Conservation (phyloP, 1,140 invertebrate genomes). For the Danaus melanippus region DNA sequence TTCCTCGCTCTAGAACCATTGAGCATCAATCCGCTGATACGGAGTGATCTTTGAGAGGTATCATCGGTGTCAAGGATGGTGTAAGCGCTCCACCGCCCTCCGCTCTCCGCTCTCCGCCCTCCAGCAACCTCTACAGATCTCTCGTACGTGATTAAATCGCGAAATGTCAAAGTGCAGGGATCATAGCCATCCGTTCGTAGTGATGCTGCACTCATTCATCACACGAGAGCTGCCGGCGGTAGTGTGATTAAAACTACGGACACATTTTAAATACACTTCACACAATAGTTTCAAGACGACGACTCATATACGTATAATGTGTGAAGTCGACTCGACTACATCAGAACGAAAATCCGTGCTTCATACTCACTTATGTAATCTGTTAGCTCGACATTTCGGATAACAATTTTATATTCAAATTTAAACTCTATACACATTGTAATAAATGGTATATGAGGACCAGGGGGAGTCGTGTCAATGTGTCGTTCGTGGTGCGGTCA, state of each 20-base stretch:
- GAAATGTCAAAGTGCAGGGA: slow-evolving; percentile 59
- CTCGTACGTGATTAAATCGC: slow-evolving; percentile 57
- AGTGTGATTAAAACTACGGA: too few relatives aligned
- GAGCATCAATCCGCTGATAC: slow-evolving; percentile 20
- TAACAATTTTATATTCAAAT: too few relatives aligned
- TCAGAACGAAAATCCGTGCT: too few relatives aligned
- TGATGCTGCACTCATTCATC: slow-evolving; percentile 23
- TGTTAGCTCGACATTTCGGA: too few relatives aligned
- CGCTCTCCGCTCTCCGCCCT: slow-evolving; percentile 24
- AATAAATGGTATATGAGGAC: background rate
- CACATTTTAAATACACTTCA: too few relatives aligned
- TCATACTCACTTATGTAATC: too few relatives aligned
- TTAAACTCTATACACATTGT: background rate
- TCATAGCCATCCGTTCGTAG: slow-evolving; percentile 34
- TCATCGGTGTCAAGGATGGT: slow-evolving; percentile 36
- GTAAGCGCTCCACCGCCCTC: slow-evolving; percentile 15
- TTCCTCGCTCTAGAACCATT: slow-evolving; percentile 13
- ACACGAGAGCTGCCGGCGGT: slow-evolving; percentile 22
- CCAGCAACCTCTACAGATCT: slow-evolving; percentile 22
- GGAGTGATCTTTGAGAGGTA: slow-evolving; percentile 41
- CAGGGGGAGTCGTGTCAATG: slow-evolving; percentile 32
- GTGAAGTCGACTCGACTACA: too few relatives aligned
- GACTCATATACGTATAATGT: too few relatives aligned
- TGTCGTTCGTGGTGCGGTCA: slow-evolving; percentile 42
- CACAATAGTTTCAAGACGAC: too few relatives aligned